Evolutionary conservation across 2,888 invertebrate genomes (phyloP).

Genomic region (Cetonia aurata): DNA sequence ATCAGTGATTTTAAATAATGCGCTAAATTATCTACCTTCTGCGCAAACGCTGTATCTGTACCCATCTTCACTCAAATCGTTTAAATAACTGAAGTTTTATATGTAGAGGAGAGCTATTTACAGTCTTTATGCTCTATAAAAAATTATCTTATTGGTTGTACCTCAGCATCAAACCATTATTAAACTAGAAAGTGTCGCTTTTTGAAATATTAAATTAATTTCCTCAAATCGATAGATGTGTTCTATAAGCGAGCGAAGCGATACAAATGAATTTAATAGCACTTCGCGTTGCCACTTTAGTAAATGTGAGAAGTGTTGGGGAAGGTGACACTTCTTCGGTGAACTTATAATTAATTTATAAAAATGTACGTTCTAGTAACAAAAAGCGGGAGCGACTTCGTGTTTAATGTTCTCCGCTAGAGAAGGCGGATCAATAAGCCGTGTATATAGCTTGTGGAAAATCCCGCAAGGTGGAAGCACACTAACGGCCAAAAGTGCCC

Average conservation of each 20-base stretch:
- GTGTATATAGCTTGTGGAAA: slow-evolving; percentile 2
- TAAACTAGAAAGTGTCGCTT: not conserved
- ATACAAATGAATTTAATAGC: slow-evolving; percentile 18
- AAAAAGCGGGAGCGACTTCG: slow-evolving; percentile 13
- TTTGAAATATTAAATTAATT: slow-evolving; percentile 18
- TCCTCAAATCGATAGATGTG: not conserved
- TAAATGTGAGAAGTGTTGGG: slow-evolving; percentile 2
- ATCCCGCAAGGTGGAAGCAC: slow-evolving; percentile 26
- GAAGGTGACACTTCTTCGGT: not conserved
- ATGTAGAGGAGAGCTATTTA: no score
- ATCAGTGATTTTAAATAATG: no score
- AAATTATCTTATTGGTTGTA: no score
- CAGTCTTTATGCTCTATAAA: no score
- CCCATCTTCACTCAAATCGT: no score
- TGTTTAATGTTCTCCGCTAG: slow-evolving; percentile 15
- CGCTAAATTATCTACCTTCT: no score
- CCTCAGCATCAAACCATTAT: no score
- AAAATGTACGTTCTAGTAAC: slow-evolving; percentile 24
- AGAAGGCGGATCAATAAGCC: slow-evolving; percentile 30
- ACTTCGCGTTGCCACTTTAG: not conserved
- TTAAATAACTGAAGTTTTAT: no score
- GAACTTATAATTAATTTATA: slow-evolving; percentile 26
- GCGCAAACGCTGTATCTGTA: no score
- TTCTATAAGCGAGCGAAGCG: slow-evolving; percentile 15
- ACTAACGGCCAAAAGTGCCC: slow-evolving; percentile 23